Percentiles rank a stretch among this genome's conserved stretches.
Evolutionary conservation across 1,140 invertebrate species (phyloP).

Genomic region (Rhopalosiphum maidis): DNA sequence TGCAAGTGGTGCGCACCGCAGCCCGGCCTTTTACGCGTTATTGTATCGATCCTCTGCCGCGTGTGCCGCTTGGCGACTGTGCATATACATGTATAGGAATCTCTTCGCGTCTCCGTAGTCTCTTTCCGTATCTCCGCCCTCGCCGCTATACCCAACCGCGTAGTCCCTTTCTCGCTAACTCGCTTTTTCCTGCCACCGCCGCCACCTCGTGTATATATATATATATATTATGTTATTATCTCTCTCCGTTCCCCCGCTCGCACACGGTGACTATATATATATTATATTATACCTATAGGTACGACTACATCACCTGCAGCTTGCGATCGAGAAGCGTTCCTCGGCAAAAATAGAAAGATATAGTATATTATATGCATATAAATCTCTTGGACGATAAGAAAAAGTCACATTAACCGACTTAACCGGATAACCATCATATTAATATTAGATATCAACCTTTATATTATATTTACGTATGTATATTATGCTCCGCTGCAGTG

Average conservation of each 20-base stretch:
- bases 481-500: neutral
- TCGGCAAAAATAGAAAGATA: neutral
- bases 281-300: too few relatives aligned
- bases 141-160: neutral
- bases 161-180: slow-evolving; percentile 18
- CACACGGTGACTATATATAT: neutral
- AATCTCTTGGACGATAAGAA: slow-evolving; percentile 1
- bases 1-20: slow-evolving; percentile 27
- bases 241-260: neutral
- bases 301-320: neutral
- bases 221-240: neutral
- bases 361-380: neutral
- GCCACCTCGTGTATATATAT: neutral
- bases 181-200: neutral
- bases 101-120: neutral
- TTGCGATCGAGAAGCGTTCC: neutral
- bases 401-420: neutral
- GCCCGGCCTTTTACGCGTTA: neutral
- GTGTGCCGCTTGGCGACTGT: slow-evolving; percentile 39
- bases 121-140: neutral
- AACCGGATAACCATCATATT: neutral
- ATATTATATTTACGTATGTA: neutral
- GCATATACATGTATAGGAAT: neutral
- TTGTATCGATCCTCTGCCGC: slow-evolving; percentile 44
- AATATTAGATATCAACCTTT: neutral